phyloP scores from a whole-genome alignment of 2,888 invertebrate species.

The Zele albiditarsus region DNA sequence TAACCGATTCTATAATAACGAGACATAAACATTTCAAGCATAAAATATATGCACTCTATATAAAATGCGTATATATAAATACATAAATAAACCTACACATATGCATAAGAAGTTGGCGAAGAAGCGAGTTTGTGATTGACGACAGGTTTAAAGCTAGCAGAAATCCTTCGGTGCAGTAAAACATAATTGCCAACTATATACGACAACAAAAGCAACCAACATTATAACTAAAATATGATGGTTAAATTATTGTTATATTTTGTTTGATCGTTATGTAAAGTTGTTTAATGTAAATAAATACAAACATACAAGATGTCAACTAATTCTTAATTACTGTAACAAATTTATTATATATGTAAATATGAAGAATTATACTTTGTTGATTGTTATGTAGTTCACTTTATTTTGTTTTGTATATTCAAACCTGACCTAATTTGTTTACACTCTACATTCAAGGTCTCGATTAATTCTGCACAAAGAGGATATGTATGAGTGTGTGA shows the following conservation, averaged over 20 bases:
- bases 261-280: neutral
- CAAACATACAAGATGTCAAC: too few relatives aligned
- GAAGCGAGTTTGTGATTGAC: conserved; percentile 13
- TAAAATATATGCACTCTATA: neutral
- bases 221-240: neutral
- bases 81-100: neutral
- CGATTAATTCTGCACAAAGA: too few relatives aligned
- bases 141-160: neutral
- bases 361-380: neutral
- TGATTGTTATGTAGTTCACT: neutral
- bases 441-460: too few relatives aligned
- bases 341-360: too few relatives aligned
- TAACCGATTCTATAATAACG: conserved; percentile 7
- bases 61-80: neutral
- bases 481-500: neutral
- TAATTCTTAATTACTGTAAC: too few relatives aligned
- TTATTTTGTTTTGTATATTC: conserved; percentile 44
- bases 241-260: neutral
- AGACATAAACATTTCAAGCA: neutral
- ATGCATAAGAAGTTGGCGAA: too few relatives aligned
- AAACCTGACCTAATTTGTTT: conserved; percentile 50
- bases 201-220: neutral
- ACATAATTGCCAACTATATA: conserved; percentile 5
- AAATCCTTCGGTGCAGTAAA: neutral
- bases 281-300: too few relatives aligned